Percentiles rank a stretch among this genome's conserved stretches.
Conservation (phyloP, 23 tunicate genomes). For the Diplosoma virens region DNA sequence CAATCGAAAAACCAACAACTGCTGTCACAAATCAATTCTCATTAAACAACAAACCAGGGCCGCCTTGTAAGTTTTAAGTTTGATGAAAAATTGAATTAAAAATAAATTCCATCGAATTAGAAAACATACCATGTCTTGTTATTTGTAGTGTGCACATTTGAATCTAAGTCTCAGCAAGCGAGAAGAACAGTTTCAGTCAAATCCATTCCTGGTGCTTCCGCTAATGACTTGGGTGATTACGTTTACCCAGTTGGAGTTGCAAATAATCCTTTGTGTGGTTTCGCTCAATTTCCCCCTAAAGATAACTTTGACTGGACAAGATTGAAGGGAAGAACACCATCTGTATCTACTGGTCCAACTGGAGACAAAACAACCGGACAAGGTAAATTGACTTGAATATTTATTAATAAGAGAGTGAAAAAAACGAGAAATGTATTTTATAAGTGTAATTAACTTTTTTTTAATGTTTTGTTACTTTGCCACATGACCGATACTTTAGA, state of each 20-base stretch:
- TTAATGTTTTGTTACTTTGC: not conserved
- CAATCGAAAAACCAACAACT: too few species aligned
- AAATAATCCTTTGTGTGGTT: slow-evolving; percentile 47
- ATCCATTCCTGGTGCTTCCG: not conserved
- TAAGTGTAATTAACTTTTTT: too few species aligned
- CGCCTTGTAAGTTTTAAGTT: too few species aligned
- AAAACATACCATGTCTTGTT: too few species aligned
- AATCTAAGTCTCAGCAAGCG: not conserved
- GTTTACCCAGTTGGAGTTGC: not conserved
- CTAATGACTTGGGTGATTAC: slow-evolving; percentile 33
- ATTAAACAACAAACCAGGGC: too few species aligned
- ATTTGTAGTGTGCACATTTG: not conserved
- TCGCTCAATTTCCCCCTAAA: slow-evolving; percentile 30
- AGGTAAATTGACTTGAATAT: slow-evolving; percentile 40
- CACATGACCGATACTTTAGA: not conserved
- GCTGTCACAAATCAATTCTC: too few species aligned
- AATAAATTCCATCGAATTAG: too few species aligned
- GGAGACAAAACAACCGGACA: slow-evolving; percentile 63
- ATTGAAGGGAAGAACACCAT: slow-evolving; percentile 38
- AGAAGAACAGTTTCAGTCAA: not conserved
- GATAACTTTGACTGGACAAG: slow-evolving; percentile 73
- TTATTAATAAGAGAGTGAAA: too few species aligned
- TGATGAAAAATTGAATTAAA: too few species aligned
- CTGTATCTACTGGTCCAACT: slow-evolving; percentile 59
- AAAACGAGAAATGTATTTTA: too few species aligned